These are phyloP conservation scores for Nibea coibor DNA, from an alignment of 2,113 vertebrate genomes.

Conservation along the genomic window DNA sequence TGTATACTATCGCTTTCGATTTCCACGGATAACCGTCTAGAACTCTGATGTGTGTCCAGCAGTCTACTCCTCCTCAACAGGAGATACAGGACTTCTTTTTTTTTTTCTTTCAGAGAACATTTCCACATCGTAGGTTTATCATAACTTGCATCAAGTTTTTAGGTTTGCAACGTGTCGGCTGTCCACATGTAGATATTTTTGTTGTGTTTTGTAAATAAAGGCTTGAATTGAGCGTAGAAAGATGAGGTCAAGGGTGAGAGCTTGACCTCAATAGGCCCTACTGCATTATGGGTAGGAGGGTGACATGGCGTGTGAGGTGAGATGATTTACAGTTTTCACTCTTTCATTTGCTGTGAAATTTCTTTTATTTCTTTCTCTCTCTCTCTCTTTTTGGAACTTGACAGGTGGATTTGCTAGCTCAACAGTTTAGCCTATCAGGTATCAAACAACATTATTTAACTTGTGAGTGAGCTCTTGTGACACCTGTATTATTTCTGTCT, in stretches of 20 bases:
- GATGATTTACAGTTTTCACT: constrained; percentile 82
- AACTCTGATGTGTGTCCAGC: constrained; percentile 47
- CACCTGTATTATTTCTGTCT: constrained; percentile 69
- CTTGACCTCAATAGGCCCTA: constrained; percentile 31
- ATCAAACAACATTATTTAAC: constrained; percentile 66
- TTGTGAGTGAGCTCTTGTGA: constrained; percentile 70
- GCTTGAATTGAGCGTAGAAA: constrained; percentile 81
- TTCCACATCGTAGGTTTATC: constrained; percentile 91
- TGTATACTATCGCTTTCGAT: constrained; percentile 51
- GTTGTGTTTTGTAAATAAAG: constrained; percentile 95
- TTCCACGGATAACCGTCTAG: constrained; percentile 44
- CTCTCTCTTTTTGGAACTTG: constrained; percentile 48
- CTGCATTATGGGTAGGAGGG: constrained; percentile 45
- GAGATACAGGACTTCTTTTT: constrained; percentile 19
- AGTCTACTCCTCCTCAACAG: constrained; percentile 34
- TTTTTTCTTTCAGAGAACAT: constrained; percentile 81
- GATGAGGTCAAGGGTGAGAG: constrained; percentile 77
- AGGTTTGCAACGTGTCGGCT: constrained; percentile 88
- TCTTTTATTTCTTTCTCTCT: constrained; percentile 22
- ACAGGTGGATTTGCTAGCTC: constrained; percentile 69
- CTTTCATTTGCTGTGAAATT: constrained; percentile 86
- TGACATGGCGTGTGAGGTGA: constrained; percentile 74
- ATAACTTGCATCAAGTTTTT: constrained; percentile 99
- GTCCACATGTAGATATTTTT: constrained; percentile 94
- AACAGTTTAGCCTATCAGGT: constrained; percentile 68